Conservation (phyloP, 2,113 vertebrate species). For the Myxocyprinus asiaticus region DNA sequence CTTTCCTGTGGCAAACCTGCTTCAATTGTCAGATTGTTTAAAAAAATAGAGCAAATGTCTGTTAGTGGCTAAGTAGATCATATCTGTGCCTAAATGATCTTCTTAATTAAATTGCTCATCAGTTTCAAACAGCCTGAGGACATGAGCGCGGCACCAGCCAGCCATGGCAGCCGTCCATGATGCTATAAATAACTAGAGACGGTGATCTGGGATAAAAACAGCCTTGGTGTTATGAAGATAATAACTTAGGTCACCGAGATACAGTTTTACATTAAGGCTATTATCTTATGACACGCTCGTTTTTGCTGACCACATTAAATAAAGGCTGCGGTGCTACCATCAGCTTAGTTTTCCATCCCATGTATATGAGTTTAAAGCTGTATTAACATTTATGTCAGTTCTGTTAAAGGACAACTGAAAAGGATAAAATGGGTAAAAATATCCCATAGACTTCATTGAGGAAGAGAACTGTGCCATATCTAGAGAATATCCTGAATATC, state of each 20-base stretch:
- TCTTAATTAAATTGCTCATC: slow-evolving; percentile 34
- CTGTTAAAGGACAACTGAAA: no score
- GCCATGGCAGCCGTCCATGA: slow-evolving; percentile 9
- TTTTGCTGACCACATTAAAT: slow-evolving; percentile 73
- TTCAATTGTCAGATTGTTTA: no score
- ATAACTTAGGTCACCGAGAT: slow-evolving; percentile 64
- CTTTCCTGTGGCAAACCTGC: no score
- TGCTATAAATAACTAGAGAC: slow-evolving; percentile 32
- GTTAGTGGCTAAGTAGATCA: slow-evolving; percentile 27
- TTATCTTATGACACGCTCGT: slow-evolving; percentile 67
- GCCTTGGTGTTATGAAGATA: slow-evolving; percentile 48
- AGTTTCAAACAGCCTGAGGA: slow-evolving; percentile 31
- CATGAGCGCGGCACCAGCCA: slow-evolving; percentile 8
- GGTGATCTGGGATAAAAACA: slow-evolving; percentile 36
- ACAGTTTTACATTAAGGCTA: slow-evolving; percentile 68
- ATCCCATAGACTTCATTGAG: no score
- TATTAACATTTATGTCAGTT: no score
- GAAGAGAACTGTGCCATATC: no score
- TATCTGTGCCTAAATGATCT: slow-evolving; percentile 31
- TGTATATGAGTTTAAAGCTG: no score
- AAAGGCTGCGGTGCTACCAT: neutral
- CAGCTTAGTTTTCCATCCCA: no score
- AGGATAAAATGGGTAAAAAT: no score
- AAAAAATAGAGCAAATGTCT: no score
- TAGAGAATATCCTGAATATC: no score